phyloP scores from a whole-genome alignment of 2,113 vertebrate species.

The Tetrax tetrax region DNA sequence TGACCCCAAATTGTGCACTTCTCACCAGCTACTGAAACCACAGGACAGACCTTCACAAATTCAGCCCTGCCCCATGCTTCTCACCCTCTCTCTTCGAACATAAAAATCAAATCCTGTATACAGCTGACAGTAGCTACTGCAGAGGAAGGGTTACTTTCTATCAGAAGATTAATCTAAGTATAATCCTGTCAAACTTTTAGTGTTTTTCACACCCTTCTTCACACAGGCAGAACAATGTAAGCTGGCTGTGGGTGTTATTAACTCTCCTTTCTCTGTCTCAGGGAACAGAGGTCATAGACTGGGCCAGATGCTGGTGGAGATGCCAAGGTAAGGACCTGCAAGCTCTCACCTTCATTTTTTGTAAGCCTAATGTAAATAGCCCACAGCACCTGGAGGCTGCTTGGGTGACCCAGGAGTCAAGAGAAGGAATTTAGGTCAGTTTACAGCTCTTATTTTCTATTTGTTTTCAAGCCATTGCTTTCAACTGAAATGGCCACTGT shows the following conservation, averaged over 20 bases:
- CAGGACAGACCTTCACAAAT: neutral
- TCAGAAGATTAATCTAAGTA: neutral
- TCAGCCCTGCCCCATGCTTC: neutral
- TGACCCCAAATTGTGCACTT: neutral
- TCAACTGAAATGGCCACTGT: conserved; percentile 7
- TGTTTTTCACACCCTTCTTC: neutral
- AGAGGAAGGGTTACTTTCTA: neutral
- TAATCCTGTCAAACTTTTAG: neutral
- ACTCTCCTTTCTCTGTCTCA: neutral
- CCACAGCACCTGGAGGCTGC: conserved; percentile 29
- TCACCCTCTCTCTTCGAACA: neutral
- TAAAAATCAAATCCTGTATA: neutral
- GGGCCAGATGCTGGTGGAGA: neutral
- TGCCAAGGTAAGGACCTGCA: neutral
- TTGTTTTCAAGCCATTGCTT: conserved; percentile 23
- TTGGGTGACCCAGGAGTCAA: conserved; percentile 48
- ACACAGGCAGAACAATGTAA: neutral
- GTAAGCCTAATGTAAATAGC: conserved; percentile 33
- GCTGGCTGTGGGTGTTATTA: neutral
- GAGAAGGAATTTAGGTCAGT: conserved; percentile 50
- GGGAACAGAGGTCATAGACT: neutral
- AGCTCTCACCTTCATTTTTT: neutral
- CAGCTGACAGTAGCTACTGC: neutral
- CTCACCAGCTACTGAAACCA: neutral
- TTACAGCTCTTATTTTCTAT: conserved; percentile 53